A percentile compares a stretch with the other conserved stretches of the same genome.
Evolutionary conservation across 2,797 vertebrate species (phyloP).

Genomic region (Catostomus latipinnis): DNA sequence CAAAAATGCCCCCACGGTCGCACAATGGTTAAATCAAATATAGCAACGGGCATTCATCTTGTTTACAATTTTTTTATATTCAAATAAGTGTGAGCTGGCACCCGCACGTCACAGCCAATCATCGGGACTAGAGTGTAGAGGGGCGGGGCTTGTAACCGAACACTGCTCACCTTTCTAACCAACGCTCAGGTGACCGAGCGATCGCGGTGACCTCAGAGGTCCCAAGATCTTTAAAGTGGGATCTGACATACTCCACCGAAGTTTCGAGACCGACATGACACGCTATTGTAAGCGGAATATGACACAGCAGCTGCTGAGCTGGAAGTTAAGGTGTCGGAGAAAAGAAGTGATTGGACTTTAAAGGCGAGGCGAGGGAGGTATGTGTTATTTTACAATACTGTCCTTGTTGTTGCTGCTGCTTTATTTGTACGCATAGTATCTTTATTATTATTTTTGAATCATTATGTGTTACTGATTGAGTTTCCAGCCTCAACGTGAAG

Average conservation of each 20-base stretch:
- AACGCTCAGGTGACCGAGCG: slow-evolving; percentile 9
- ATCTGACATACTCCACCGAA: neutral
- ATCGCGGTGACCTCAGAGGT: neutral
- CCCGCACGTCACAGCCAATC: neutral
- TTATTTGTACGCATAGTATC: neutral
- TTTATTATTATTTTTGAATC: neutral
- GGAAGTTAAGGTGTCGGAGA: slow-evolving; percentile 25
- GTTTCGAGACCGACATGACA: neutral
- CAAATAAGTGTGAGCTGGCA: neutral
- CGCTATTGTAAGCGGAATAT: neutral
- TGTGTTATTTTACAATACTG: neutral
- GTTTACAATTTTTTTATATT: neutral
- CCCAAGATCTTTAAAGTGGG: neutral
- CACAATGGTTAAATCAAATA: too few species aligned
- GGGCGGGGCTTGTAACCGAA: neutral
- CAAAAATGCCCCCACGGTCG: too few species aligned
- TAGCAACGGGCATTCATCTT: too few species aligned
- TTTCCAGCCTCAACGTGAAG: neutral
- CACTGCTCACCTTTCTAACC: slow-evolving; percentile 3
- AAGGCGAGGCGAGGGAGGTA: slow-evolving; percentile 13
- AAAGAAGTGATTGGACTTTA: slow-evolving; percentile 11
- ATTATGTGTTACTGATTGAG: neutral
- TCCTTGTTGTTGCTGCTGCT: neutral
- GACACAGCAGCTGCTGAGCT: neutral
- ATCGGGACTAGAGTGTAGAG: neutral